Base-by-base conservation (phyloP, 2,888 invertebrate species). In the Balanococcus diminutus region DNA sequence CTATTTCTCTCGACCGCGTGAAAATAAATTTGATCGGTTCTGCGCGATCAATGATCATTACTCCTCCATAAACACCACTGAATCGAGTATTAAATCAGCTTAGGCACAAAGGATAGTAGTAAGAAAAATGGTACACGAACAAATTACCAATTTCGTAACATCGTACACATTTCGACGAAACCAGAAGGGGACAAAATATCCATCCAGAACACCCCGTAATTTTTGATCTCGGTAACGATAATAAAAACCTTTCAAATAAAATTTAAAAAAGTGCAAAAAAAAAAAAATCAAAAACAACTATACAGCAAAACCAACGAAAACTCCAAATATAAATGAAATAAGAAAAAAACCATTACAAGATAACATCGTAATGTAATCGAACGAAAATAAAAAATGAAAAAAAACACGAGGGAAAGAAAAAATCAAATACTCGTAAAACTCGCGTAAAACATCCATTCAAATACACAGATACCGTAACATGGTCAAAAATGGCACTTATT, bases 161-260 rank as follows among this genome's bases (percentile, higher is more conserved):
- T 36, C 3, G 36, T 36, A 3, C 4, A 36, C 36, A n/a, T n/a
- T n/a, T n/a, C n/a, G n/a, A n/a, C n/a, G n/a, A n/a, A n/a, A n/a
- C n/a, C n/a, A n/a, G n/a, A n/a, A n/a, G n/a, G n/a, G n/a, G n/a
- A n/a, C n/a, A 42, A 42, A 9, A 42, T 3, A 6, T 42, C 42
- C 42, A 42, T 16, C 42, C 2, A 42, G 42, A 42, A 42, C n/a
- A n/a, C 42, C 42, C 0, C 42, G 16, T 14, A 11, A 42, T 42
- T 51, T 51, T 51, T 51, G 51, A 51, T 51, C 51, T 67, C 31
- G 28, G 67, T 67, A 67, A 67, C 67, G 51, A 51, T 51, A 51
- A n/a, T n/a, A n/a, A n/a, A n/a, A 51, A 51, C 5, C 36, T 36
- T 6, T 6, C 8, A 8, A 51, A 51, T 51, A 51, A 19, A 4